These are phyloP conservation scores for Apamea crenata DNA, from an alignment of 2,888 invertebrate genomes.

Conservation along the genomic window DNA sequence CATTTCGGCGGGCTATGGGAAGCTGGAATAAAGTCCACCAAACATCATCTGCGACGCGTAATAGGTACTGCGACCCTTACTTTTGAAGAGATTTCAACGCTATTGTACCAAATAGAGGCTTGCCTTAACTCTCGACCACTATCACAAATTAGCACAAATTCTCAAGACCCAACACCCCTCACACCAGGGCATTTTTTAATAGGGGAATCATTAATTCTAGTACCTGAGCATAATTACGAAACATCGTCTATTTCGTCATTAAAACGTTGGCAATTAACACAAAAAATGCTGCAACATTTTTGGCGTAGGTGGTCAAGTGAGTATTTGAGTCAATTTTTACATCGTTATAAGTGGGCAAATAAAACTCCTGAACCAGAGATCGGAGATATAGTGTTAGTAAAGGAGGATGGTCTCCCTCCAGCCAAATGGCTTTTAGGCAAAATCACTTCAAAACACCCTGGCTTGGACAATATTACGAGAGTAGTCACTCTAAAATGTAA, in stretches of 20 bases:
- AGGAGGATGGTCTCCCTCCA: background rate
- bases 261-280: conserved; percentile 10
- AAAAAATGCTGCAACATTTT: conserved; percentile 9
- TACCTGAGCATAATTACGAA: background rate
- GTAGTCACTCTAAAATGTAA: too few relatives aligned
- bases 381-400: conserved; percentile 3
- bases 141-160: background rate
- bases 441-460: too few relatives aligned
- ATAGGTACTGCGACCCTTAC: too few relatives aligned
- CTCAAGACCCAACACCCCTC: background rate
- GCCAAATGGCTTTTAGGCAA: too few relatives aligned
- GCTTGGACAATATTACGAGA: too few relatives aligned
- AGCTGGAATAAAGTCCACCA: too few relatives aligned
- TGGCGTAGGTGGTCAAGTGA: conserved; percentile 6
- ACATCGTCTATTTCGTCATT: background rate
- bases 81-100: too few relatives aligned
- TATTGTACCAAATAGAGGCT: background rate
- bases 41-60: too few relatives aligned
- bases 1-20: too few relatives aligned
- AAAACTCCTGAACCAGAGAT: conserved; percentile 8
- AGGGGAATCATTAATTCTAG: background rate
- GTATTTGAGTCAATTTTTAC: conserved; percentile 1
- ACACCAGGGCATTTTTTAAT: conserved; percentile 2
- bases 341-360: conserved; percentile 6
- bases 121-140: background rate